A percentile compares a stretch with the other conserved stretches of the same genome.
Evolutionary conservation across 2,113 vertebrate genomes (phyloP).

Genomic region (Gadus macrocephalus): DNA sequence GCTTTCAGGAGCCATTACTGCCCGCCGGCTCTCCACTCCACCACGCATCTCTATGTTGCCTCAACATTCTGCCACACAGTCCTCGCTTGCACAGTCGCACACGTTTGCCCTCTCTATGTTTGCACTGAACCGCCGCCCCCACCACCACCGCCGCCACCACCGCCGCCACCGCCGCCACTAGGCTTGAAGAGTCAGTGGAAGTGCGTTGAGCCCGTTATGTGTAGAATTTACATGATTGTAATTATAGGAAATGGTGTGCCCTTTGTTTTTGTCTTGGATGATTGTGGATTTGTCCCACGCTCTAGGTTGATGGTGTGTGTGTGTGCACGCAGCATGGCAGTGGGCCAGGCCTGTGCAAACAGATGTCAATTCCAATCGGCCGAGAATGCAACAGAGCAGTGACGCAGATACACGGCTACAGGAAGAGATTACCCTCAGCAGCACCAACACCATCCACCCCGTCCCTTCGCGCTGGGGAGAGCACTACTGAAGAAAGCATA

Average conservation of each 20-base stretch:
- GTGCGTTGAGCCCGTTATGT: too few relatives aligned
- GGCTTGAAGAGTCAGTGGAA: too few relatives aligned
- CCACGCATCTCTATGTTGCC: too few relatives aligned
- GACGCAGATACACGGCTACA: slow-evolving; percentile 45
- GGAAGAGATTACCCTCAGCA: slow-evolving; percentile 62
- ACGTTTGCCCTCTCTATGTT: too few relatives aligned
- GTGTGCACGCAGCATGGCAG: slow-evolving; percentile 28
- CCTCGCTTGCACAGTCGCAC: not conserved
- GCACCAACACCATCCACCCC: slow-evolving; percentile 36
- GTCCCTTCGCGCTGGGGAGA: slow-evolving; percentile 32
- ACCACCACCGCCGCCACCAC: too few relatives aligned
- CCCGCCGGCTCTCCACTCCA: too few relatives aligned
- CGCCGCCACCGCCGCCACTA: too few relatives aligned
- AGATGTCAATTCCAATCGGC: slow-evolving; percentile 63
- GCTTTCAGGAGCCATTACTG: too few relatives aligned
- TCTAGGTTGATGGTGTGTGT: not conserved
- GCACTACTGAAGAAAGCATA: slow-evolving; percentile 18
- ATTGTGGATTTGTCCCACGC: slow-evolving; percentile 13
- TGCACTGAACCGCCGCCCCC: too few relatives aligned
- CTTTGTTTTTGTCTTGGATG: slow-evolving; percentile 7
- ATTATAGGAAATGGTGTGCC: not conserved
- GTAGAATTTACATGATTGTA: too few relatives aligned
- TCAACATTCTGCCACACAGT: not conserved
- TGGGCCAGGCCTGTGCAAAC: slow-evolving; percentile 54
- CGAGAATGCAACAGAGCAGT: slow-evolving; percentile 42